These are phyloP conservation scores for Vulpes vulpes DNA, from an alignment of 2,113 vertebrate genomes.

Conservation along the genomic window DNA sequence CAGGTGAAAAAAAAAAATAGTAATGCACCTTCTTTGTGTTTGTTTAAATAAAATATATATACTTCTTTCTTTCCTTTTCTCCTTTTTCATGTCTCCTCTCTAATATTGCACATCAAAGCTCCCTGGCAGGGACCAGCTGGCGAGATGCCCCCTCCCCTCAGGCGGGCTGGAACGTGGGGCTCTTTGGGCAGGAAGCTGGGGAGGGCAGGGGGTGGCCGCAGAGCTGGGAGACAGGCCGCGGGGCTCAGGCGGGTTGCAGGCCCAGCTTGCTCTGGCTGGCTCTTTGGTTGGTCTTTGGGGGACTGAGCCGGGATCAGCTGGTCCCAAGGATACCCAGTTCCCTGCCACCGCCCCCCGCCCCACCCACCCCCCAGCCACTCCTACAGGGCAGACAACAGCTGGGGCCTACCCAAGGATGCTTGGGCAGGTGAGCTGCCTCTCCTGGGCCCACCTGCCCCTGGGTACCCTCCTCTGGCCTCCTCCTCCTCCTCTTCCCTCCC, in stretches of 20 bases:
- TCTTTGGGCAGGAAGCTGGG: conserved; percentile 70
- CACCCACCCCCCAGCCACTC: background rate
- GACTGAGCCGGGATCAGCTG: background rate
- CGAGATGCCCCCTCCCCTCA: conserved; percentile 78
- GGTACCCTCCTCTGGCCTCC: background rate
- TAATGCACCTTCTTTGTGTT: conserved; percentile 70
- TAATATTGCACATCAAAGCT: conserved; percentile 97
- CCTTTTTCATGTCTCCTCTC: conserved; percentile 87
- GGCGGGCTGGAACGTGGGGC: conserved; percentile 52
- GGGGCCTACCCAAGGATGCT: background rate
- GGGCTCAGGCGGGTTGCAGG: conserved; percentile 54
- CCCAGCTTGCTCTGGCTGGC: conserved; percentile 72
- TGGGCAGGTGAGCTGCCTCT: conserved; percentile 30
- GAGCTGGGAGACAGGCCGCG: conserved; percentile 78
- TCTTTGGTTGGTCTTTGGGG: conserved; percentile 84
- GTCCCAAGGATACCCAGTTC: background rate
- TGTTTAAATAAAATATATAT: conserved; percentile 90
- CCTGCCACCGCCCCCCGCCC: background rate
- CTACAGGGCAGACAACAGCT: conserved; percentile 26
- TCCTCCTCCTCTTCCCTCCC: conserved; percentile 62
- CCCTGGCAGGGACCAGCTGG: conserved; percentile 88
- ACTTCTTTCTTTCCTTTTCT: conserved; percentile 89
- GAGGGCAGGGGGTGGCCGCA: background rate
- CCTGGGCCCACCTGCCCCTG: conserved; percentile 78
- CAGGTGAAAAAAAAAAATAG: conserved; percentile 79